Percentiles rank a stretch among this genome's conserved stretches.
phyloP scores from a whole-genome alignment of 1,140 invertebrate genomes.

The Drosophila ercepeae region DNA sequence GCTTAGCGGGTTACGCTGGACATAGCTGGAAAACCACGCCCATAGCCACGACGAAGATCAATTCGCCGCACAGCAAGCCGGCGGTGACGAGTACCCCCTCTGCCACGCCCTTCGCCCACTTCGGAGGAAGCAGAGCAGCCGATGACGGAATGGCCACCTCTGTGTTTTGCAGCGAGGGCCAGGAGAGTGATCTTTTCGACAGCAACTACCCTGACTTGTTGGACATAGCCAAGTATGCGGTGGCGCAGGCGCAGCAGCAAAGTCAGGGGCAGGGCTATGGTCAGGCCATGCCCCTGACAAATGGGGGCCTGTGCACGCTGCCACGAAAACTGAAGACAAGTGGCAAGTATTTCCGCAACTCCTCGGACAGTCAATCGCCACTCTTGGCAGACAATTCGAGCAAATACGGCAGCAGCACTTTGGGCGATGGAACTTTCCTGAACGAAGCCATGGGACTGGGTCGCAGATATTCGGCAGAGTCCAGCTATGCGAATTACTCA shows the following conservation, averaged over 20 bases:
- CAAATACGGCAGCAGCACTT: conserved; percentile 81
- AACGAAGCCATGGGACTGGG: conserved; percentile 77
- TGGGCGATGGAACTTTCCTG: conserved; percentile 77
- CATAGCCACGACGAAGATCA: conserved; percentile 84
- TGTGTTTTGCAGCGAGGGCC: conserved; percentile 82
- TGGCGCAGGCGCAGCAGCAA: conserved; percentile 67
- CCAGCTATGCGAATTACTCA: conserved; percentile 75
- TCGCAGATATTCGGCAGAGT: conserved; percentile 74
- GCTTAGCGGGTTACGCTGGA: conserved; percentile 60
- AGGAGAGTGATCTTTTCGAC: conserved; percentile 86
- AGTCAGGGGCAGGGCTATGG: conserved; percentile 58
- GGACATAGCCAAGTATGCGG: conserved; percentile 86
- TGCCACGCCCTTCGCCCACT: conserved; percentile 48
- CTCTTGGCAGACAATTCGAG: conserved; percentile 84
- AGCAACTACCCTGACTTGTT: conserved; percentile 88
- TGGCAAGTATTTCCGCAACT: conserved; percentile 84
- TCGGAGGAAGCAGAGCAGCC: conserved; percentile 54
- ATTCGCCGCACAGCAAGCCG: conserved; percentile 84
- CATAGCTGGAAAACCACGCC: conserved; percentile 83
- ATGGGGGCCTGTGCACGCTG: conserved; percentile 85
- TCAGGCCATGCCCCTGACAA: conserved; percentile 48
- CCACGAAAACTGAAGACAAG: conserved; percentile 85
- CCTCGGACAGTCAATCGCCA: conserved; percentile 88
- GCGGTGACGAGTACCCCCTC: conserved; percentile 40
- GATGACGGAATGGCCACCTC: conserved; percentile 72